These are phyloP conservation scores for Lepidurus couesii DNA, from an alignment of 1,140 invertebrate species.

Conservation along the genomic window DNA sequence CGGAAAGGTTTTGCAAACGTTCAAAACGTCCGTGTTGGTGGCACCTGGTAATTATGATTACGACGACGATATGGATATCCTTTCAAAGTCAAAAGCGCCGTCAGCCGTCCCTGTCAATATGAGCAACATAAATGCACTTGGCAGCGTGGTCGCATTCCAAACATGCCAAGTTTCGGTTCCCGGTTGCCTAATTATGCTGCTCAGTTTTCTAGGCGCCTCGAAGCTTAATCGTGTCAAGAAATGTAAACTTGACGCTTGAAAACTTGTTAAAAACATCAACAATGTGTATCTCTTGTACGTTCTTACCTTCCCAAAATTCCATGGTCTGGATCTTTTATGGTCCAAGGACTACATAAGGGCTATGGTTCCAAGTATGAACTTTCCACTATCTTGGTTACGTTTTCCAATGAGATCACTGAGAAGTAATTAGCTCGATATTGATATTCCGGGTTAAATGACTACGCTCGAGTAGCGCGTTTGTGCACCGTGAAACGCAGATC, in stretches of 20 bases:
- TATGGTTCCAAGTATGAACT: neutral
- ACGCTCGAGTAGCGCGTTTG: too few relatives aligned
- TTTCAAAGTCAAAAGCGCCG: conserved; percentile 2
- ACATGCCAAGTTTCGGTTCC: neutral
- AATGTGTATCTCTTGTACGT: neutral
- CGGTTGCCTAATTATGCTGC: conserved; percentile 21
- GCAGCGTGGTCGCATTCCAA: conserved; percentile 4
- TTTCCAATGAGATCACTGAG: neutral
- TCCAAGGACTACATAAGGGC: neutral
- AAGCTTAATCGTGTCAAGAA: neutral
- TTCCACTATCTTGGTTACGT: neutral
- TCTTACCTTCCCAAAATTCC: neutral
- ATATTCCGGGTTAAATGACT: too few relatives aligned
- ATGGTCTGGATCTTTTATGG: neutral
- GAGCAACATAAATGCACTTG: conserved; percentile 15
- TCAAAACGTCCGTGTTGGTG: neutral
- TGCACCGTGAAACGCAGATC: neutral
- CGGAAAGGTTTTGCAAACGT: neutral
- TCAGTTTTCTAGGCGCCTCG: conserved; percentile 3
- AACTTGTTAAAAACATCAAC: conserved; percentile 1
- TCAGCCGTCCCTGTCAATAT: neutral
- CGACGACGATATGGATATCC: neutral
- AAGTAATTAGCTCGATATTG: too few relatives aligned
- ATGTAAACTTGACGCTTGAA: neutral
- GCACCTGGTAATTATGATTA: conserved; percentile 9